These are phyloP conservation scores for Solenodon paradoxus DNA, from an alignment of 2,113 vertebrate species.

Conservation along the genomic window DNA sequence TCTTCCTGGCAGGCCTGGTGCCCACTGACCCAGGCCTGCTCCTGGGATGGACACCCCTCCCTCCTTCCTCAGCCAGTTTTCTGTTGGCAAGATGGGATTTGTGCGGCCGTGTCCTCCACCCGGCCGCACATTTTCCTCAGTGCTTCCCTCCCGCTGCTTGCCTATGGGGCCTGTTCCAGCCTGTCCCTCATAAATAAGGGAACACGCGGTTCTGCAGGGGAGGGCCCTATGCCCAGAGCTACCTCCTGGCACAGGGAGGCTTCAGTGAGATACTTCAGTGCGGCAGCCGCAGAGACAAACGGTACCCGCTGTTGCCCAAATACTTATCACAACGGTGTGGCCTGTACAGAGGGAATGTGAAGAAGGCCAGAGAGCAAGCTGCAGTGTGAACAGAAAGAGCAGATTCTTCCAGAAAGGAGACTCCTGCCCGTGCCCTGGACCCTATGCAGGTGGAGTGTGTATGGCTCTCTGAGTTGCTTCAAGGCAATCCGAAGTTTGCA, in stretches of 20 bases:
- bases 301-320: background rate
- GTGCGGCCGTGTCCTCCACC: constrained; percentile 21
- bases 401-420: background rate
- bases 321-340: too few species aligned
- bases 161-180: constrained; percentile 78
- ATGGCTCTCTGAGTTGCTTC: background rate
- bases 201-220: constrained; percentile 78
- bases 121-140: constrained; percentile 29
- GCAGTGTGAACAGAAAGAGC: background rate
- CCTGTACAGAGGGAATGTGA: background rate
- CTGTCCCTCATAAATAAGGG: constrained; percentile 81
- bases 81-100: constrained; percentile 45
- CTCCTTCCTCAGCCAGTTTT: background rate
- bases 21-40: constrained; percentile 25
- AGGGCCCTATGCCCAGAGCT: constrained; percentile 39
- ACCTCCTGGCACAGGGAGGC: constrained; percentile 36
- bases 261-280: background rate
- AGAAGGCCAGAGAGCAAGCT: background rate
- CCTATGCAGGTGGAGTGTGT: background rate
- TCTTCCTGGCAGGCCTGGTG: background rate
- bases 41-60: background rate
- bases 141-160: constrained; percentile 48
- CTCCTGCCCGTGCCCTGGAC: background rate
- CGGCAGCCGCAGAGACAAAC: background rate
- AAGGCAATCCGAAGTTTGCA: background rate